Conservation (phyloP, 2,797 vertebrate genomes). For the Cheirogaleus major region DNA sequence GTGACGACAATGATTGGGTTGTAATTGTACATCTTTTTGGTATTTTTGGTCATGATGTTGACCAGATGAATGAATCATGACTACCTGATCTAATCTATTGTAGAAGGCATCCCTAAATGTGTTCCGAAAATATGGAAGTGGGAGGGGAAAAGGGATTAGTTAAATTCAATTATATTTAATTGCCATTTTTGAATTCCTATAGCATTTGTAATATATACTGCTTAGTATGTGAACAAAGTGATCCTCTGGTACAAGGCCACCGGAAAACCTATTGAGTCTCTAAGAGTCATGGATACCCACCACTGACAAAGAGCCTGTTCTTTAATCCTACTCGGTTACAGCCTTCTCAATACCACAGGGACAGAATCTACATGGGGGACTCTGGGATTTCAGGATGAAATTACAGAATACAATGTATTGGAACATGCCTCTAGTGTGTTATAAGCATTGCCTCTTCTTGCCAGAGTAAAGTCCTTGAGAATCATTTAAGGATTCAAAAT, state of each 20-base stretch:
- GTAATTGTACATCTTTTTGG: neutral
- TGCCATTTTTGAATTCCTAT: neutral
- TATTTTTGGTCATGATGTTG: neutral
- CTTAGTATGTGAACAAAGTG: neutral
- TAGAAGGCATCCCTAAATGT: neutral
- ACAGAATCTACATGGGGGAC: neutral
- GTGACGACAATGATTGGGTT: neutral
- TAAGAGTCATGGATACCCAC: neutral
- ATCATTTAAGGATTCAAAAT: slow-evolving; percentile 45
- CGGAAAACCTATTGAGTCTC: neutral
- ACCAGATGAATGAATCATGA: neutral
- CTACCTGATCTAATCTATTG: neutral
- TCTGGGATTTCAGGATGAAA: slow-evolving; percentile 30
- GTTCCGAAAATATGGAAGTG: neutral
- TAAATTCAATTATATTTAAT: neutral
- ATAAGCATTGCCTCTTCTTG: slow-evolving; percentile 50
- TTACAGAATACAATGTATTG: neutral
- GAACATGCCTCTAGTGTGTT: neutral
- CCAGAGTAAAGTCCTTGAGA: slow-evolving; percentile 49
- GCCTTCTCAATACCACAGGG: neutral
- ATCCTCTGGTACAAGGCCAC: neutral
- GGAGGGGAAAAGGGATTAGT: neutral
- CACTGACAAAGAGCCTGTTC: neutral
- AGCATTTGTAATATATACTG: neutral
- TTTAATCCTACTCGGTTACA: neutral